Evolutionary conservation across 1,140 invertebrate genomes (phyloP), one percentile per base, ranked within the genome.

Genomic region (Coenobita brevimanus): DNA sequence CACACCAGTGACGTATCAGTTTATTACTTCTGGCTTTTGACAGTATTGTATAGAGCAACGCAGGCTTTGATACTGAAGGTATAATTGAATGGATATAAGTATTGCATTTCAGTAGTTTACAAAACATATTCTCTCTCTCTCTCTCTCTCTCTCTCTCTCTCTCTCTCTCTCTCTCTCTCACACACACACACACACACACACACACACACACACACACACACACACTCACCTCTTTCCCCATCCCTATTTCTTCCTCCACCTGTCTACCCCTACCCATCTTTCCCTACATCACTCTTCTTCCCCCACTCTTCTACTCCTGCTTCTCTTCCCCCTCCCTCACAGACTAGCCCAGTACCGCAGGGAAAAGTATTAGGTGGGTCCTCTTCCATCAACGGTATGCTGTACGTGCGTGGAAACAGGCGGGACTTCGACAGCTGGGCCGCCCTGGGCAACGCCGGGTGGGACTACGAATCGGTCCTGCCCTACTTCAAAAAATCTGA

Each of bases 401-500:
- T 98, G 0, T 99, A 99, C 92, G 95, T 99, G 6, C 93, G 98
- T 83, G 98, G 98, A 0, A 98, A 99, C 93, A 94, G 95, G 84
- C 93, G 95, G 2, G 98, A 99, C 92, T 99, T 95, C 91, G 97
- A 99, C 92, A 94, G 96, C 76, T 99, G 98, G 98, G 96, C 96
- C 54, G 93, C 94, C 0, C 94, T 97, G 60, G 98, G 98, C 0
- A 98, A 98, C 91, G 93, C 94, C 0, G 97, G 97, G 0, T 99
- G 98, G 98, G 95, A 96, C 1, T 99, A 96, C 92, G 95, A 97
- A 67, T 96, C 97, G 79, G 95, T 97, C 0, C 91, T 97, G 4
- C 96, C 96, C 0, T 97, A 97, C 91, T 97, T 97, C 91, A 95
- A 95, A 90, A 97, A 97, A 92, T 93, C 96, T 3, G 96, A 97